Base-by-base conservation (phyloP, 2,888 invertebrate genomes). In the Cylindroiulus punctatus region DNA sequence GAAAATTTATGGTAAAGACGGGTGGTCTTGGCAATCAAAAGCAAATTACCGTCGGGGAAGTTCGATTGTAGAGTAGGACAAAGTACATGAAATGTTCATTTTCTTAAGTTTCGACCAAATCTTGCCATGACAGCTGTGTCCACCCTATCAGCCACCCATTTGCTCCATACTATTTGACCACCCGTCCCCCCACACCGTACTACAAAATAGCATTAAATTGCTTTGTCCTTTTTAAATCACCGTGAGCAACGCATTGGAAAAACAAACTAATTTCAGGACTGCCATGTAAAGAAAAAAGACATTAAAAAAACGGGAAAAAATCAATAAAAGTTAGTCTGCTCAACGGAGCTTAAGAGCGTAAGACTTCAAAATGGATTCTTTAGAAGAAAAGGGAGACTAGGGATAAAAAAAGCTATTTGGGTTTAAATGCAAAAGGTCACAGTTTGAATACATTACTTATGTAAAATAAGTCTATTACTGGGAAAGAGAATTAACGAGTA, bases 61-160 rank as follows among this genome's bases (percentile, higher is more conserved):
- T 42, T 84, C 26, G 19, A 65, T 47, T 19, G 84, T 84, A 42
- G 84, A 32, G 84, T 84, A 26, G 44, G 30, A 84, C 47, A 42
- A 40, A 84, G 47, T 47, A 84, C 84, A 84, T 47, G 84, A 84
- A 84, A 84, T 47, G 40, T 42, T 84, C 84, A 84, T 84, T 84
- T 84, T 44, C 44, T 84, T 84, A 32, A 82, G 82, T 82, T 82
- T 42, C 42, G 82, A 36, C 82, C 82, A 82, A 82, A 82, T 82
- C 82, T 82, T 82, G 19, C 36, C 22, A 82, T 42, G 42, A 82
- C 82, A 82, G 82, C 82, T 82, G 82, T 82, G 82, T 82, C 82
- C 82, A 36, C n/a, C 52, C n/a, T 57, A 57, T 57, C 52, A 3
- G n/a, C 52, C 19, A 57, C 14, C 65, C 65, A 17, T 30, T 81